A percentile compares a stretch with the other conserved stretches of the same genome.
phyloP scores from a whole-genome alignment of 2,113 vertebrate species.

The Machaerirhynchus nigripectus region DNA sequence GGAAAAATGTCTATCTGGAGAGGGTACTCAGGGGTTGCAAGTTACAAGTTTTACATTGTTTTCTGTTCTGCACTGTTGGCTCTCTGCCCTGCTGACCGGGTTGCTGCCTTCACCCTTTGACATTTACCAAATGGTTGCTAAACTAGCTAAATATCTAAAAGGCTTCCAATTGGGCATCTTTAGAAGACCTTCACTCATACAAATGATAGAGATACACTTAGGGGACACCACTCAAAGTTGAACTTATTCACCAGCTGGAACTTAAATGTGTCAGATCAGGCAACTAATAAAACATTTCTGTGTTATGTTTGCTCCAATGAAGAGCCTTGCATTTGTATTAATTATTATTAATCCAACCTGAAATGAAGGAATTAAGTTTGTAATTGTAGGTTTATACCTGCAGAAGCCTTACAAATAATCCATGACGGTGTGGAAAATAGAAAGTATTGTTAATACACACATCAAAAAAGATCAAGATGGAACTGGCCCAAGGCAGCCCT shows the following conservation, averaged over 20 bases:
- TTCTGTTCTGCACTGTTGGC: neutral
- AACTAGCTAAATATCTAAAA: constrained; percentile 6
- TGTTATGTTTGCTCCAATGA: neutral
- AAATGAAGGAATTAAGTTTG: neutral
- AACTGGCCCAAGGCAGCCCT: neutral
- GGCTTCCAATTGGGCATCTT: neutral
- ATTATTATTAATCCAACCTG: neutral
- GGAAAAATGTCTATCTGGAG: neutral
- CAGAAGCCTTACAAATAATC: neutral
- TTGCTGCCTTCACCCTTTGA: neutral
- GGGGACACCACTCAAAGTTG: neutral
- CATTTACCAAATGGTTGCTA: constrained; percentile 21
- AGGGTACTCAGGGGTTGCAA: neutral
- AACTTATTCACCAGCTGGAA: neutral
- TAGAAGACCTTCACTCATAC: neutral
- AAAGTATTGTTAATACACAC: neutral
- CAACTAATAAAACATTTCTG: neutral
- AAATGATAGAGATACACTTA: neutral
- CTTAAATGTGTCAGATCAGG: neutral
- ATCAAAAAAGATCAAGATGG: neutral
- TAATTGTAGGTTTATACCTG: neutral
- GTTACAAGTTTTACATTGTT: constrained; percentile 20
- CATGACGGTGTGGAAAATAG: neutral
- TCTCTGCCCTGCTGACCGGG: neutral
- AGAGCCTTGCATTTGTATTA: neutral